Conservation (phyloP, 2,888 invertebrate genomes). For the Sinelater perroti region DNA sequence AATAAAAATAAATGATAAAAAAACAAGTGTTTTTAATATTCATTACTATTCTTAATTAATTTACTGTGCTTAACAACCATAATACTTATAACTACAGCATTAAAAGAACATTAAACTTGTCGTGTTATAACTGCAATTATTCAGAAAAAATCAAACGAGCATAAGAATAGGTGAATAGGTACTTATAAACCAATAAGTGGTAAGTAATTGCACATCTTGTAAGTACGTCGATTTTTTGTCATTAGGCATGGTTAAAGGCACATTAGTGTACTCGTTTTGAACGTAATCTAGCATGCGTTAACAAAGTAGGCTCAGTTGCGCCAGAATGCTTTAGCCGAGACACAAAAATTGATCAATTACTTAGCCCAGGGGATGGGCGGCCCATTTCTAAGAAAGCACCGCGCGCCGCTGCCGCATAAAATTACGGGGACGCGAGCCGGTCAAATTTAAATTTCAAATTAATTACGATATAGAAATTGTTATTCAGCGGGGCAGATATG, state of each 20-base stretch:
- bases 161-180: constrained; percentile 2
- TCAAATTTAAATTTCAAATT: constrained; percentile 23
- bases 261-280: constrained; percentile 25
- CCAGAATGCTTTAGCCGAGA: constrained; percentile 7
- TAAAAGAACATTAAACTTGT: too few relatives aligned
- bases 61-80: too few relatives aligned
- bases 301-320: constrained; percentile 1
- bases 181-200: constrained; percentile 1
- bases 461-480: constrained; percentile 22
- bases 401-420: constrained; percentile 2
- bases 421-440: constrained; percentile 9
- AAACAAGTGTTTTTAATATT: too few relatives aligned
- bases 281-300: too few relatives aligned
- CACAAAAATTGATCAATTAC: constrained; percentile 16
- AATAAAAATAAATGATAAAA: too few relatives aligned
- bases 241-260: constrained; percentile 14
- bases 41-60: too few relatives aligned
- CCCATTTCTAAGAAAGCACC: constrained; percentile 11
- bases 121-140: background rate
- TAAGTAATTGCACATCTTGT: constrained; percentile 11
- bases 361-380: constrained; percentile 9
- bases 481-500: constrained; percentile 23
- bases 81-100: too few relatives aligned
- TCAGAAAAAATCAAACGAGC: constrained; percentile 1
- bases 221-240: constrained; percentile 9